Percentiles rank a stretch among this genome's conserved stretches.
phyloP scores from a whole-genome alignment of 2,113 vertebrate genomes.

The Oryzias javanicus region DNA sequence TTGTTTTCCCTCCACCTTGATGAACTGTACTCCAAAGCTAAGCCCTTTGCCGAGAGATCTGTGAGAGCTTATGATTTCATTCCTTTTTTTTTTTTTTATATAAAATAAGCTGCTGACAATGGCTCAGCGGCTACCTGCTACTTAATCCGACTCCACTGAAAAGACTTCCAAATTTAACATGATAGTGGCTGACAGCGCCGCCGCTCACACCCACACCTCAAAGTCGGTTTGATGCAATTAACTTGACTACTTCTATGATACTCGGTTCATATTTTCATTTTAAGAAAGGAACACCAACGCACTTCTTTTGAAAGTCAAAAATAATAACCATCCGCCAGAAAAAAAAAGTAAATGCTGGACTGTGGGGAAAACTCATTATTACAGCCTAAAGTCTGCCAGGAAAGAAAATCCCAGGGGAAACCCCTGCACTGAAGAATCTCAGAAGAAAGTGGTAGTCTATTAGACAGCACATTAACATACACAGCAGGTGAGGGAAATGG shows the following conservation, averaged over 20 bases:
- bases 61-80: conserved; percentile 25
- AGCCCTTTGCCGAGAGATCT: conserved; percentile 50
- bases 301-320: conserved; percentile 39
- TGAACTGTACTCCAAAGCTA: conserved; percentile 68
- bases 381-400: conserved; percentile 38
- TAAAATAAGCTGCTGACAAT: conserved; percentile 55
- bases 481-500: conserved; percentile 31
- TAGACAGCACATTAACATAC: conserved; percentile 52
- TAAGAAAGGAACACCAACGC: background rate
- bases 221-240: conserved; percentile 51
- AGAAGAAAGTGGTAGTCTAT: conserved; percentile 54
- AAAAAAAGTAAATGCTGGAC: conserved; percentile 41
- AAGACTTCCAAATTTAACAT: conserved; percentile 41
- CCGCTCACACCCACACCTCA: conserved; percentile 26
- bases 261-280: conserved; percentile 17
- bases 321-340: conserved; percentile 36
- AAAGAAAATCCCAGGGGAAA: conserved; percentile 39
- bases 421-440: conserved; percentile 46
- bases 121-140: conserved; percentile 50
- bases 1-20: conserved; percentile 54
- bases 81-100: conserved; percentile 31
- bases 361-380: conserved; percentile 34
- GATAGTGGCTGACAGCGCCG: conserved; percentile 42
- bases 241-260: conserved; percentile 18
- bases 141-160: conserved; percentile 45